Base-by-base conservation (phyloP, 2,797 vertebrate genomes). In the Dallia pectoralis region DNA sequence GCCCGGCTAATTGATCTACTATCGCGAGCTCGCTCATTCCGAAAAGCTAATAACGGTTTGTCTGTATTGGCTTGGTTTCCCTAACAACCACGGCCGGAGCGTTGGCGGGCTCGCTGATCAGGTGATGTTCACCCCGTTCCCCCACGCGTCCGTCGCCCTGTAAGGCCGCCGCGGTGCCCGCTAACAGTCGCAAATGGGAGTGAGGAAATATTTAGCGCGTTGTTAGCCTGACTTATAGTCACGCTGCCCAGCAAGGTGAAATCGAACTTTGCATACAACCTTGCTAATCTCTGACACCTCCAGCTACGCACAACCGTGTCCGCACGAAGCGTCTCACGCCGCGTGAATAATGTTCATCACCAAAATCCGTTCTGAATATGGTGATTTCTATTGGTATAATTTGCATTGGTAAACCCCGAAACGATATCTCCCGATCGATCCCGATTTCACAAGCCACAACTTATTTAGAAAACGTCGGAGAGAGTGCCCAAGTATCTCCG, bases 191-290 rank as follows among this genome's bases (percentile, higher is more conserved):
- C 79, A 81, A 71, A 79, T 70, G 74, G 74, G 11, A 69, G 77
- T 62, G 74, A 15, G 29, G 56, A 75, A 82, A 83, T 84, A 87
- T 81, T 86, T 87, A 87, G 79, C 75, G 71, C 72, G 74, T 77
- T 81, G 85, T 83, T 84, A 84, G 77, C 67, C 25, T 47, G 67
- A 36, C 36, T 7, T 18, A 47, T 22, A 32, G 77, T 70, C 68
- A 77, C 78, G 71, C 68, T 73, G 72, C 66, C 74, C 78, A 73
- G 82, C 70, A 81, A 84, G 83, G 81, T 82, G 70, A 87, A 87
- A 74, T 72, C 71, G 36, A 76, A 84, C 77, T 87, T 89, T 84
- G 74, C 82, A 86, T 87, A 84, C 77, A 88, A 81, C 88, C 83
- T 85, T 87, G 82, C 78, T 79, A 80, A 86, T 73, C 67, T 76